Evolutionary conservation across 2,888 invertebrate species (phyloP).

Genomic region (Cataglyphis altisquamis): DNA sequence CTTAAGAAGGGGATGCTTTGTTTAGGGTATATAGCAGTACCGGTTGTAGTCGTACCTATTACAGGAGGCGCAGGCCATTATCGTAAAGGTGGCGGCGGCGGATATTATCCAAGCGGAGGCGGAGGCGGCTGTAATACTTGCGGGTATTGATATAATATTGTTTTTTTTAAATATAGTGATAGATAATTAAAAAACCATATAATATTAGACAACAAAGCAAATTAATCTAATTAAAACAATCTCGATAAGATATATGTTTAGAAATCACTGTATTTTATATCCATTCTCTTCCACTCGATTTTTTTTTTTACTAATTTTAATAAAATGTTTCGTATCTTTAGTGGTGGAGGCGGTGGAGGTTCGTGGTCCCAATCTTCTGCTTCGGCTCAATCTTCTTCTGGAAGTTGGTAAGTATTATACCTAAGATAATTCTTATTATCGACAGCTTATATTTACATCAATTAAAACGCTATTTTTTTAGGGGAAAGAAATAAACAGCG

Average conservation of each 20-base stretch:
- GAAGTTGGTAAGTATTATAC: constrained; percentile 67
- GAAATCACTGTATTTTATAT: not conserved
- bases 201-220: not conserved
- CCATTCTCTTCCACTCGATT: no score
- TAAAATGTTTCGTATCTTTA: constrained; percentile 1
- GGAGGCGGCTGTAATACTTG: constrained; percentile 70
- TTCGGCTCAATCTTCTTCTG: constrained; percentile 76
- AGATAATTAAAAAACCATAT: not conserved
- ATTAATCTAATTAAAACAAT: not conserved
- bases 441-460: not conserved
- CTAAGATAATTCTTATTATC: constrained; percentile 13
- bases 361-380: constrained; percentile 68
- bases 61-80: constrained; percentile 49
- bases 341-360: constrained; percentile 70
- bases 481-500: constrained; percentile 27
- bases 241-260: not conserved
- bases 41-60: constrained; percentile 62
- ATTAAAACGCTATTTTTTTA: constrained; percentile 30
- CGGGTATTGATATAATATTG: constrained; percentile 39
- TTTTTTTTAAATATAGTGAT: not conserved
- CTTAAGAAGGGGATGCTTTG: constrained; percentile 47
- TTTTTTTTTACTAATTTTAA: constrained; percentile 1
- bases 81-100: constrained; percentile 32
- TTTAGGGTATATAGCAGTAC: constrained; percentile 57
- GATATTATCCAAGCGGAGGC: constrained; percentile 26